A percentile compares a stretch with the other conserved stretches of the same genome.
Conservation (phyloP, 2,888 invertebrate species). For the Gymnosoma rotundatum region DNA sequence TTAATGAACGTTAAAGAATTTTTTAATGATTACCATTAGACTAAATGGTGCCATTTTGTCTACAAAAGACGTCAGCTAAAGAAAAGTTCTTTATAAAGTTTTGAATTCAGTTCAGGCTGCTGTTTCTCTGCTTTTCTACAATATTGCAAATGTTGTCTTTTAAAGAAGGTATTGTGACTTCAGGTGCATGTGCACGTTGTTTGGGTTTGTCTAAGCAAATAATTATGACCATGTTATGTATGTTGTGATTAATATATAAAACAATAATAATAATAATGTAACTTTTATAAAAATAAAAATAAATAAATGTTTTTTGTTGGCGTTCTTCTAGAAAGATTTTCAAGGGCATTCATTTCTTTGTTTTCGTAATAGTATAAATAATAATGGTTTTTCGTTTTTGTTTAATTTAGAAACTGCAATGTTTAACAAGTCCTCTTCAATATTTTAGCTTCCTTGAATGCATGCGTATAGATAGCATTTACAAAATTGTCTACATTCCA, state of each 20-base stretch:
- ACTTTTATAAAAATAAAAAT: too few species aligned
- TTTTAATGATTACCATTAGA: conserved; percentile 62
- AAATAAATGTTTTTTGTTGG: neutral
- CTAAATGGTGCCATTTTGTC: conserved; percentile 68
- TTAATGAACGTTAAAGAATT: conserved; percentile 44
- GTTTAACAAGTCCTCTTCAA: conserved; percentile 22
- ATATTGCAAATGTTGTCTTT: neutral
- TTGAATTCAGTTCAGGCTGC: neutral
- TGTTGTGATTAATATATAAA: conserved; percentile 38
- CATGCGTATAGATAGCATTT: conserved; percentile 40
- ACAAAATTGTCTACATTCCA: conserved; percentile 50
- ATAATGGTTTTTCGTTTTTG: conserved; percentile 19
- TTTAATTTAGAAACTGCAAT: conserved; percentile 2
- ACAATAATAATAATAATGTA: neutral
- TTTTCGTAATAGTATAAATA: neutral
- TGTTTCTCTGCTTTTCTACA: neutral
- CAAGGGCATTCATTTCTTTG: conserved; percentile 49
- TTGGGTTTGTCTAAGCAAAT: neutral
- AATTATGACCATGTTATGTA: conserved; percentile 24
- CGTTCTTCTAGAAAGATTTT: conserved; percentile 10
- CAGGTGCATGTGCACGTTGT: neutral
- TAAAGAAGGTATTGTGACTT: conserved; percentile 33
- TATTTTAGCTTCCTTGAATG: conserved; percentile 14
- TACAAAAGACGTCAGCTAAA: conserved; percentile 47
- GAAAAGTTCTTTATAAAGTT: conserved; percentile 30